Base-by-base conservation (phyloP, 2,888 invertebrate genomes). In the Myathropa florea region DNA sequence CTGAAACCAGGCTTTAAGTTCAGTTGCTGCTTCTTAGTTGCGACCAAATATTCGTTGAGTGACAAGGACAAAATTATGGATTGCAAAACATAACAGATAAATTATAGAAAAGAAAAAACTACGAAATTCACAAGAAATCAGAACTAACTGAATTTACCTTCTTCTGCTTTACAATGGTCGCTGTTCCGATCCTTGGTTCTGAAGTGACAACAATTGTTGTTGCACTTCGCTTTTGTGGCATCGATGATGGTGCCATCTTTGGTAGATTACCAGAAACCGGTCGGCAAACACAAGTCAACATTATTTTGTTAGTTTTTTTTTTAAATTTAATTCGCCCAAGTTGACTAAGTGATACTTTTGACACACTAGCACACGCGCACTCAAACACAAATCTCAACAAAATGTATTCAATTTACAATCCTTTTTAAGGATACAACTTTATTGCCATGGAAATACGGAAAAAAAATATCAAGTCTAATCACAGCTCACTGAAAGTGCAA, bases 261-360 rank as follows among this genome's bases (percentile, higher is more conserved):
- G 93, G 92, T 89, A 93, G 90, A 89, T 92, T 91, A 83, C 93
- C 91, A 84, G 92, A 92, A 59, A 93, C 93, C 88, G 93, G 93
- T 88, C 93, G 93, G 90, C 93, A 93, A 83, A 93, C 93, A 89
- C 93, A 93, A 82, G 93, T 92, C 88, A 93, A 89, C 93, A 93
- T 93, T 68, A 68, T 89, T 53, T 60, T 24, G 2, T 21, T n/a
- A 6, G 1, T 3, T 39, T 33, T 33, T 61, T 73, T 10, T 60
- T 28, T 55, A 18, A 30, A 7, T 23, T 72, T 23, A 10, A 28
- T 65, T 21, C 24, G 57, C 53, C n/a, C 63, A 61, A 33, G 12
- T 33, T 33, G n/a, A n/a, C n/a, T n/a, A n/a, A n/a, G n/a, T 36
- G 53, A 63, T 63, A 64, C 73, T 65, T 60, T 30, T 3, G 6